Conservation (phyloP, 2,113 vertebrate species). For the Geococcyx californianus region DNA sequence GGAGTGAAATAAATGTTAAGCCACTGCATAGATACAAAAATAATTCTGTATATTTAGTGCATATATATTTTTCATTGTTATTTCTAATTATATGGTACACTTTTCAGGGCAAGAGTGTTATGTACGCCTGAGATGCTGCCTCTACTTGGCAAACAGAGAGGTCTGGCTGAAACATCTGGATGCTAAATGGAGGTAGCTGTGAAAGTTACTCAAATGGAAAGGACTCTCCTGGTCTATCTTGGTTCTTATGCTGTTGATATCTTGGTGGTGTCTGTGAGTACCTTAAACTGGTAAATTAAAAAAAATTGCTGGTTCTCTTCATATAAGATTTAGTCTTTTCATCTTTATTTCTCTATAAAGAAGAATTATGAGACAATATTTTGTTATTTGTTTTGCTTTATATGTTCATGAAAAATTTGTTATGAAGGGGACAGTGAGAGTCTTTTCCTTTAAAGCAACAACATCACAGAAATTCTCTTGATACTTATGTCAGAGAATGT, state of each 20-base stretch:
- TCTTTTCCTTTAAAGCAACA: not conserved
- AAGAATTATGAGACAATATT: not conserved
- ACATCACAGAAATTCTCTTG: not conserved
- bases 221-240: not conserved
- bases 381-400: not conserved
- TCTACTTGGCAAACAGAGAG: not conserved
- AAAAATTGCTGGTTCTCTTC: not conserved
- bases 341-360: not conserved
- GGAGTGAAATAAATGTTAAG: not conserved
- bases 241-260: not conserved
- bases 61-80: not conserved
- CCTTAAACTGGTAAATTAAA: not conserved
- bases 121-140: not conserved
- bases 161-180: not conserved
- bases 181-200: not conserved
- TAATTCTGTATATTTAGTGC: not conserved
- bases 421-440: not conserved
- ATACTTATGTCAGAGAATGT: not conserved
- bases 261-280: not conserved
- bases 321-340: not conserved
- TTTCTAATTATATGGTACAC: not conserved
- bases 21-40: not conserved
- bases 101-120: not conserved
- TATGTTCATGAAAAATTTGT: not conserved
- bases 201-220: not conserved